Percentiles rank a stretch among this genome's conserved stretches.
phyloP scores from a whole-genome alignment of 1,140 invertebrate genomes.

The Aphidius ervi region DNA sequence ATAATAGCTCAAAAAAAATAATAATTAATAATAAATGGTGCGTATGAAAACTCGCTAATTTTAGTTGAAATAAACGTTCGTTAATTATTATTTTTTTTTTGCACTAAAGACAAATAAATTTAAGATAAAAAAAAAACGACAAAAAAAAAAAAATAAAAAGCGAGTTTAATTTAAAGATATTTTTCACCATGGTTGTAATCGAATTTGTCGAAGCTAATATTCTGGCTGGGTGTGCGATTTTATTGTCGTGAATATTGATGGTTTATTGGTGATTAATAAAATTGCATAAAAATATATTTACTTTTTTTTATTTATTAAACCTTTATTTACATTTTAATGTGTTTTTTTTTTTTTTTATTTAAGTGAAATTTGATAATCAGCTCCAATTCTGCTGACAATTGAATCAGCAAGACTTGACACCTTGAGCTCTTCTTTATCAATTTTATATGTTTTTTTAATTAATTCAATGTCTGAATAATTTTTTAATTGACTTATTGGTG shows the following conservation, averaged over 20 bases:
- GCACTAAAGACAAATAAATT: too few relatives aligned
- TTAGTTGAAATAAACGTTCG: background rate
- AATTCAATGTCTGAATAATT: slow-evolving; percentile 49
- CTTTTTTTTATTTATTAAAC: slow-evolving; percentile 9
- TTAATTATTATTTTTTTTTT: background rate
- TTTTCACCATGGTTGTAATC: slow-evolving; percentile 22
- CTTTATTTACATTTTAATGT: background rate
- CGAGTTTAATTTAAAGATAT: slow-evolving; percentile 16
- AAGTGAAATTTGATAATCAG: slow-evolving; percentile 49
- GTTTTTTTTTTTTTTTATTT: background rate
- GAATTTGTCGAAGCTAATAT: slow-evolving; percentile 17
- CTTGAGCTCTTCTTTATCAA: slow-evolving; percentile 49
- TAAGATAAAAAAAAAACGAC: slow-evolving; percentile 11
- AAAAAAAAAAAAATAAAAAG: slow-evolving; percentile 16
- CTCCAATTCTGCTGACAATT: slow-evolving; percentile 60
- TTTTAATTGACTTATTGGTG: slow-evolving; percentile 47
- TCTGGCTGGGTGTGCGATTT: slow-evolving; percentile 20
- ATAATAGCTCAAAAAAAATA: slow-evolving; percentile 7
- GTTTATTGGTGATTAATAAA: slow-evolving; percentile 25
- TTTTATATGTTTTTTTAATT: slow-evolving; percentile 58
- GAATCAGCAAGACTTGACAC: slow-evolving; percentile 54
- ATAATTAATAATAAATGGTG: background rate
- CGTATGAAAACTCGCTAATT: background rate
- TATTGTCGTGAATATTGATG: slow-evolving; percentile 10
- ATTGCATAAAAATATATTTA: slow-evolving; percentile 13